These are phyloP conservation scores for Andrena camellia DNA, from an alignment of 2,888 invertebrate species.

Conservation along the genomic window DNA sequence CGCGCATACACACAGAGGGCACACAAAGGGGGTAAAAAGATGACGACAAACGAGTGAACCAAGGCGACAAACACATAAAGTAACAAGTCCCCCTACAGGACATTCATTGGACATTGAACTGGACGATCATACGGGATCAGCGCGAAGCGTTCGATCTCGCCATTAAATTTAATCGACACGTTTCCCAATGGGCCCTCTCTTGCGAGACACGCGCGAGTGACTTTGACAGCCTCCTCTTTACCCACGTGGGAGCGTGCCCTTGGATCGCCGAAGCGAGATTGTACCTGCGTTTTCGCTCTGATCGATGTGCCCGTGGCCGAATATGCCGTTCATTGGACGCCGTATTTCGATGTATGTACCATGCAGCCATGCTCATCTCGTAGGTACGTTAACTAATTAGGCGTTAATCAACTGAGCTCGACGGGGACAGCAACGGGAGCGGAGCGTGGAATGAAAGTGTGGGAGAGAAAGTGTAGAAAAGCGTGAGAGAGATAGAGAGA, in stretches of 20 bases:
- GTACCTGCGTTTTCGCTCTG: not conserved
- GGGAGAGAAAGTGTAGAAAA: slow-evolving; percentile 18
- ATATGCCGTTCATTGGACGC: not conserved
- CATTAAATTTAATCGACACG: not conserved
- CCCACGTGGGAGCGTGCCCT: not conserved
- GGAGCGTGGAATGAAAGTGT: slow-evolving; percentile 16
- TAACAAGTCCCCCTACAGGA: not conserved
- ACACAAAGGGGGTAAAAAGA: not conserved
- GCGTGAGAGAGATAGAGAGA: slow-evolving; percentile 16
- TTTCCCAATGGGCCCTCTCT: not conserved
- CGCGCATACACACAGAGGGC: not conserved
- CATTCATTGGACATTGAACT: not conserved
- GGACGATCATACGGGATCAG: slow-evolving; percentile 3
- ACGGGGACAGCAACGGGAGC: slow-evolving; percentile 32
- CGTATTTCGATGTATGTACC: slow-evolving; percentile 8
- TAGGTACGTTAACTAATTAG: slow-evolving; percentile 26
- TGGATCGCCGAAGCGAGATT: slow-evolving; percentile 9
- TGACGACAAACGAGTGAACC: not conserved
- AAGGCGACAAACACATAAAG: not conserved
- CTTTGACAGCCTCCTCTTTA: not conserved
- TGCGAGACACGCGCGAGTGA: not conserved
- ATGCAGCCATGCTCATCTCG: slow-evolving; percentile 37
- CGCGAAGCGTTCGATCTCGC: slow-evolving; percentile 12
- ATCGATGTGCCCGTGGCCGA: not conserved
- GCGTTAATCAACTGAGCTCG: slow-evolving; percentile 27